Base-by-base conservation (phyloP, 2,888 invertebrate species). In the Eremobia ochroleuca region DNA sequence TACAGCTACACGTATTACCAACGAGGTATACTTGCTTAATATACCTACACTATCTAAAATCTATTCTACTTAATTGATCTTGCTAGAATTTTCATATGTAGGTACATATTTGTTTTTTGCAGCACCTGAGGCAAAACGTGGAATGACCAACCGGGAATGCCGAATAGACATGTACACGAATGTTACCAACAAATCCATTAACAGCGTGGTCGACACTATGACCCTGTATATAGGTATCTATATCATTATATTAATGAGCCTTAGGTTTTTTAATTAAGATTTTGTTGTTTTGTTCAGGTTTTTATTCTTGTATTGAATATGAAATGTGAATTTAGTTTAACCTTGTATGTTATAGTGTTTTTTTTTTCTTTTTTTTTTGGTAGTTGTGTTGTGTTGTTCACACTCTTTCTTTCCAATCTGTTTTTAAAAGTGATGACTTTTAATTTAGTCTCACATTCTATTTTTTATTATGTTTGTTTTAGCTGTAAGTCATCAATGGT, bases 181-280 rank as follows among this genome's bases (percentile, higher is more conserved):
- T 13, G 52, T 73, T 21, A 58, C 67, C 5, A 72, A 74, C 21
- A 79, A 73, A 73, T 77, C 81, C 0, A 78, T 87, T 13, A 85
- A 85, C 70, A 80, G 79, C 9, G 40, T 86, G 4, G 31, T 83
- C 9, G 87, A 85, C 9, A 86, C 86, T 5, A 83, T 86, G 84
- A 25, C 74, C 1, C 13, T 79, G 0, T 77, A 76, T 25, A 65
- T 2, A 83, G 73, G 84, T 83, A 79, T 25, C 21, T n/a, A 28
- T 58, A 6, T 6, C 28, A 58, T 6, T 15, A 58, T 28, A 15
- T 28, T n/a, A n/a, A n/a, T n/a, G n/a, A n/a, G n/a, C n/a, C n/a
- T n/a, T n/a, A n/a, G n/a, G n/a, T n/a, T n/a, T n/a, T n/a, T n/a
- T n/a, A n/a, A n/a, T n/a, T n/a, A n/a, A n/a, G n/a, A n/a, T n/a